Evolutionary conservation across 2,888 invertebrate genomes (phyloP).

Genomic region (Uloborus plumipes): DNA sequence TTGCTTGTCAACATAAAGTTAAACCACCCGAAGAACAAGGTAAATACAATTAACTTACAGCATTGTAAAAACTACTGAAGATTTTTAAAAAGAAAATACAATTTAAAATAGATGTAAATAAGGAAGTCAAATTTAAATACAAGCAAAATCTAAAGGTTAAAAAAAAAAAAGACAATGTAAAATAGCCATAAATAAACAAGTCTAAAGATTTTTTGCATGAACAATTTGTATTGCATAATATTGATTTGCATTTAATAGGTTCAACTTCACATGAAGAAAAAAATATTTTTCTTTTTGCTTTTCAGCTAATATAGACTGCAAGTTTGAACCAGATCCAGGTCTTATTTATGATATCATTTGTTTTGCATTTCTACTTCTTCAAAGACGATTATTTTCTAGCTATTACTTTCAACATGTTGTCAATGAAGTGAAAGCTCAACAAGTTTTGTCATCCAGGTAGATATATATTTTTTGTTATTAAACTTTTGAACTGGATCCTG

Average conservation of each 20-base stretch:
- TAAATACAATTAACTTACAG: neutral
- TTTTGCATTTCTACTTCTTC: slow-evolving; percentile 92
- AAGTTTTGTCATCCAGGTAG: slow-evolving; percentile 90
- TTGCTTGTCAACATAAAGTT: slow-evolving; percentile 78
- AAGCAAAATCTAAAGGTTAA: too few relatives aligned
- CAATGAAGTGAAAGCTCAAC: slow-evolving; percentile 94
- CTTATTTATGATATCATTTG: slow-evolving; percentile 96
- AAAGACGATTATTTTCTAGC: slow-evolving; percentile 91
- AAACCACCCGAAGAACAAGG: slow-evolving; percentile 7
- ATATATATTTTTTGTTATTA: neutral
- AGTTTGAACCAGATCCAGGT: slow-evolving; percentile 86
- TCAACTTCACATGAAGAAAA: too few relatives aligned
- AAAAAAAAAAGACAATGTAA: too few relatives aligned
- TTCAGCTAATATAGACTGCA: slow-evolving; percentile 73
- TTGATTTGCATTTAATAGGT: too few relatives aligned
- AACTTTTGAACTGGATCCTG: neutral
- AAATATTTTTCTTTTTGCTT: neutral
- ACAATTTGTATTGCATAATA: too few relatives aligned
- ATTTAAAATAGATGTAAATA: too few relatives aligned
- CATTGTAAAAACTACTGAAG: too few relatives aligned
- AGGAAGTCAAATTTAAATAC: too few relatives aligned
- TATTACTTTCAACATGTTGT: slow-evolving; percentile 98
- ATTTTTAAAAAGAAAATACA: too few relatives aligned
- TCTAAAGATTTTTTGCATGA: too few relatives aligned
- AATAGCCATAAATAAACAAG: too few relatives aligned